phyloP scores from a whole-genome alignment of 2,888 invertebrate species.

The Maniola hyperantus region DNA sequence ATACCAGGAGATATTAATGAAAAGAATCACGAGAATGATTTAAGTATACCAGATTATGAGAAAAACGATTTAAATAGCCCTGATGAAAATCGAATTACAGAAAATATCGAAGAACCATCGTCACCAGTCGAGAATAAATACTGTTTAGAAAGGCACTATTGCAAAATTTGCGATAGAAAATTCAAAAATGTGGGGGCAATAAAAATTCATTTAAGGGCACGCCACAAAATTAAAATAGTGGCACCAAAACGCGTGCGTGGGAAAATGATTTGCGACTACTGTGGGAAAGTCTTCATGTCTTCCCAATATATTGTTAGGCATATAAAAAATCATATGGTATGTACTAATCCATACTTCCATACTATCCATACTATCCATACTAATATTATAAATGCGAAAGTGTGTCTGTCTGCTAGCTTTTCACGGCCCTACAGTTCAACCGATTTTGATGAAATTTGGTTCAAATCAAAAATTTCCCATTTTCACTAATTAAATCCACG shows the following conservation, averaged over 20 bases:
- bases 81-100: neutral
- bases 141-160: constrained; percentile 53
- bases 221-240: constrained; percentile 51
- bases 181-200: constrained; percentile 48
- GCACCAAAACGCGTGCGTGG: constrained; percentile 26
- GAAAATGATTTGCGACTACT: constrained; percentile 50
- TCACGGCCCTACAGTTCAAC: too few relatives aligned
- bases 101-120: constrained; percentile 19
- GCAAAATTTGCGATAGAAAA: constrained; percentile 58
- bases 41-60: constrained; percentile 24
- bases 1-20: constrained; percentile 32
- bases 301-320: constrained; percentile 49
- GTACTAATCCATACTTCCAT: constrained; percentile 7
- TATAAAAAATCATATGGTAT: constrained; percentile 52
- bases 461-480: too few relatives aligned
- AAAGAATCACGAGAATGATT: constrained; percentile 23
- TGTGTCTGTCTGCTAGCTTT: too few relatives aligned
- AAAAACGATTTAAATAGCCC: constrained; percentile 4
- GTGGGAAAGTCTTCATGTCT: constrained; percentile 48
- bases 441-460: too few relatives aligned
- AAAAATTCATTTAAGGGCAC: constrained; percentile 52
- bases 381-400: too few relatives aligned
- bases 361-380: too few relatives aligned
- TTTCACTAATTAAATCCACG: neutral
- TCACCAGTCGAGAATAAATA: constrained; percentile 45